Percentiles rank a stretch among this genome's conserved stretches.
These are phyloP conservation scores for Parnassius orleans DNA, from an alignment of 2,888 invertebrate genomes.

Conservation along the genomic window DNA sequence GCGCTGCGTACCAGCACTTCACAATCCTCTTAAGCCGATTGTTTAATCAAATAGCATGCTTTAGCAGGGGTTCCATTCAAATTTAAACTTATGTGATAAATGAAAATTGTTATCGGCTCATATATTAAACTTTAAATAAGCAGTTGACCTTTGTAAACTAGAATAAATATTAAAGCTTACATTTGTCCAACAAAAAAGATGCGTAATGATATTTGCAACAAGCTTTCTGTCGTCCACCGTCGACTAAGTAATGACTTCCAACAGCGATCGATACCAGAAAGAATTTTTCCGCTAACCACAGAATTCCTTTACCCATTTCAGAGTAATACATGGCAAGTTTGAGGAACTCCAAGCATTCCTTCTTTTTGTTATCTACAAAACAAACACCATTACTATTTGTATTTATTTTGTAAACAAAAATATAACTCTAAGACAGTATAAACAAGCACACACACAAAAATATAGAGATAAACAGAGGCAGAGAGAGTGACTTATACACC, in stretches of 20 bases:
- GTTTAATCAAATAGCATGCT: too few species aligned
- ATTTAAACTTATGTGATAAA: too few species aligned
- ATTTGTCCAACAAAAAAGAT: constrained; percentile 76
- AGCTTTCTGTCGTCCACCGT: constrained; percentile 73
- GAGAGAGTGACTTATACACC: too few species aligned
- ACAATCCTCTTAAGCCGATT: too few species aligned
- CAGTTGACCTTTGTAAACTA: background rate
- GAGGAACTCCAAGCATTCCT: constrained; percentile 67
- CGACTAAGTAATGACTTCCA: constrained; percentile 60
- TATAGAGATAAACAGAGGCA: too few species aligned
- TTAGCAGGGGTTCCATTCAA: too few species aligned
- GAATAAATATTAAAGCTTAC: constrained; percentile 47
- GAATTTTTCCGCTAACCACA: constrained; percentile 82
- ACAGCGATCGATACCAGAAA: constrained; percentile 69
- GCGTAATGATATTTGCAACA: constrained; percentile 76
- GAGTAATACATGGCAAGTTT: constrained; percentile 63
- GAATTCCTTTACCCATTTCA: constrained; percentile 69
- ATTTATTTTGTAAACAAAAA: too few species aligned
- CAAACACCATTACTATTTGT: background rate
- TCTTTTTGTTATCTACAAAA: constrained; percentile 55
- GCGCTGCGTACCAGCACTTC: too few species aligned
- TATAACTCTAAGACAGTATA: too few species aligned
- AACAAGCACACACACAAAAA: too few species aligned
- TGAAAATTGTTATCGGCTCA: too few species aligned
- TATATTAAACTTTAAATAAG: too few species aligned